Evolutionary conservation across 2,113 vertebrate genomes (phyloP).

Genomic region (Saccopteryx leptura): DNA sequence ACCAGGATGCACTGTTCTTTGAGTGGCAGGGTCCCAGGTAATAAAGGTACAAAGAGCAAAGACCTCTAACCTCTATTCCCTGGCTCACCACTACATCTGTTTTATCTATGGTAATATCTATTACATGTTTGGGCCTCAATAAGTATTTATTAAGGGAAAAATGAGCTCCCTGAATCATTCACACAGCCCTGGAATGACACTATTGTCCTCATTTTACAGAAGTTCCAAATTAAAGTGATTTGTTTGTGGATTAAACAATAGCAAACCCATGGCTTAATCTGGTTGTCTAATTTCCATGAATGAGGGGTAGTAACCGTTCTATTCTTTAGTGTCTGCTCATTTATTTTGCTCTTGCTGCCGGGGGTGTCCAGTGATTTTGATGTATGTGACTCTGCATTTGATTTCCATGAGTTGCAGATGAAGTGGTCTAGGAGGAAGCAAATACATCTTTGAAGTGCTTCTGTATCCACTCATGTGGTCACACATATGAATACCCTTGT

Average conservation of each 20-base stretch:
- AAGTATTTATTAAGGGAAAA: conserved; percentile 1
- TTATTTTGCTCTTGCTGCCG: not conserved
- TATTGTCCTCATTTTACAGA: not conserved
- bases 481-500: not conserved
- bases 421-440: not conserved
- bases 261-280: not conserved
- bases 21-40: not conserved
- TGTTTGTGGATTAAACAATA: not conserved
- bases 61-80: not conserved
- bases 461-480: not conserved
- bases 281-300: not conserved
- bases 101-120: not conserved
- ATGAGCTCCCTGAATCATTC: not conserved
- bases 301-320: conserved; percentile 9
- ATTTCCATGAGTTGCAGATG: not conserved
- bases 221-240: not conserved
- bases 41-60: not conserved
- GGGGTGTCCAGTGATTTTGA: not conserved
- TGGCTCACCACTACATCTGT: not conserved
- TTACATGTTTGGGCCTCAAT: conserved; percentile 26
- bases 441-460: not conserved
- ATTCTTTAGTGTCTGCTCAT: not conserved
- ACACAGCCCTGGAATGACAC: not conserved
- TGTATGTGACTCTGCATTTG: not conserved
- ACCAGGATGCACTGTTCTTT: not conserved